phyloP scores from a whole-genome alignment of 2,797 vertebrate species.

The Sarcophilus harrisii region DNA sequence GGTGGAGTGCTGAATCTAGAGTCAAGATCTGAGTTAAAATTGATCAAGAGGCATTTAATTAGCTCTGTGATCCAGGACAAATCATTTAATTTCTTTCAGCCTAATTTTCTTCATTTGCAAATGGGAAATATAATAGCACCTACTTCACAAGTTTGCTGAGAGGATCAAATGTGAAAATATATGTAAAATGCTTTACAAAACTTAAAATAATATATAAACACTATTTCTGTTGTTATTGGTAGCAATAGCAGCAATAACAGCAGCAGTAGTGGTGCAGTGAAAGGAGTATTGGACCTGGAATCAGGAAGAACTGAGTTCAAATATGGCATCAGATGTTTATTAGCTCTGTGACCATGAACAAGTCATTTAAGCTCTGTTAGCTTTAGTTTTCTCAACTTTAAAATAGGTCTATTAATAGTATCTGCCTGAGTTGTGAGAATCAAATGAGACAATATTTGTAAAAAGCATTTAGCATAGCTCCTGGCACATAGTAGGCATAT shows the following conservation, averaged over 20 bases:
- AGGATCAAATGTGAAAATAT: background rate
- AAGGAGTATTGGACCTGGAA: background rate
- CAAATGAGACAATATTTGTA: background rate
- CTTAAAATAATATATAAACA: background rate
- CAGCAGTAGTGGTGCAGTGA: background rate
- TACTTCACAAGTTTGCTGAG: background rate
- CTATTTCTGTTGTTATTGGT: background rate
- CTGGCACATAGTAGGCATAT: background rate
- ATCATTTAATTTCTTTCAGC: background rate
- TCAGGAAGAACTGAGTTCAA: background rate
- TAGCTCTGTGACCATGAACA: background rate
- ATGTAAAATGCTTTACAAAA: background rate
- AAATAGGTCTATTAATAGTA: background rate
- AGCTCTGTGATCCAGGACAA: background rate
- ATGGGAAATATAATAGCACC: background rate
- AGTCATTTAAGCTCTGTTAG: background rate
- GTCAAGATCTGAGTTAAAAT: background rate
- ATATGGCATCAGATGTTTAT: background rate
- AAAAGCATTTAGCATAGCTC: background rate
- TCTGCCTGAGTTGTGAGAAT: background rate
- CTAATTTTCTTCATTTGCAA: background rate
- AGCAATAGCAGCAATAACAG: background rate
- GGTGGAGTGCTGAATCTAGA: background rate
- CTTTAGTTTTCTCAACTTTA: background rate
- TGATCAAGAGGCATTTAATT: background rate